These are phyloP conservation scores for Catotricha subobsoleta DNA, from an alignment of 2,888 invertebrate genomes.

Conservation along the genomic window DNA sequence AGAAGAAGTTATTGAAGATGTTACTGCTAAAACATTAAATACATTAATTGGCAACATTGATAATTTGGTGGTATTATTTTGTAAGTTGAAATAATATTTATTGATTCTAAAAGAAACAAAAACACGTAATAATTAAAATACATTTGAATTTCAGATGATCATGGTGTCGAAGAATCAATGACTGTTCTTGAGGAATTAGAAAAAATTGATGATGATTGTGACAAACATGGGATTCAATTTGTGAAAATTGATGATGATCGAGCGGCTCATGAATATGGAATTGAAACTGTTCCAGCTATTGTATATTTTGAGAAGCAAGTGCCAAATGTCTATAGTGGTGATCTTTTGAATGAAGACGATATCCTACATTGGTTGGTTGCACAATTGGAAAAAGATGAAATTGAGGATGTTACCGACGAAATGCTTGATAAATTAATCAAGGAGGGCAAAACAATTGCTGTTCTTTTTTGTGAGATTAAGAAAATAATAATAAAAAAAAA, in stretches of 20 bases:
- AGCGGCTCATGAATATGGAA: constrained; percentile 72
- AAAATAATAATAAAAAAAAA: not conserved
- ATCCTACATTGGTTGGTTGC: constrained; percentile 74
- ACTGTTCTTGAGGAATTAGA: constrained; percentile 70
- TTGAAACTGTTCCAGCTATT: constrained; percentile 62
- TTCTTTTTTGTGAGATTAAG: constrained; percentile 62
- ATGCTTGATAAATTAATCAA: constrained; percentile 80
- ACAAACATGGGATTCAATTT: constrained; percentile 80
- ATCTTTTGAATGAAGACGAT: constrained; percentile 74
- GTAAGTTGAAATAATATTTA: constrained; percentile 36
- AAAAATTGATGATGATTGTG: constrained; percentile 86
- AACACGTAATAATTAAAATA: not conserved
- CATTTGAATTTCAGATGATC: constrained; percentile 50
- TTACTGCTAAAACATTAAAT: constrained; percentile 72
- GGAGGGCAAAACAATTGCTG: constrained; percentile 75
- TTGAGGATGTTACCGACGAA: constrained; percentile 87
- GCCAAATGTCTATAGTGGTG: constrained; percentile 83
- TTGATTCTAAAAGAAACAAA: not conserved
- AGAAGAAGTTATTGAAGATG: constrained; percentile 86
- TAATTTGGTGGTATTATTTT: constrained; percentile 80
- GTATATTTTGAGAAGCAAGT: constrained; percentile 89
- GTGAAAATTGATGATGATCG: constrained; percentile 78
- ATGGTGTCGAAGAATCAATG: constrained; percentile 76
- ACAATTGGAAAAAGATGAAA: constrained; percentile 81
- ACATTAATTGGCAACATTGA: constrained; percentile 79